phyloP scores from a whole-genome alignment of 1,140 invertebrate species.

The Zaprionus taronus region DNA sequence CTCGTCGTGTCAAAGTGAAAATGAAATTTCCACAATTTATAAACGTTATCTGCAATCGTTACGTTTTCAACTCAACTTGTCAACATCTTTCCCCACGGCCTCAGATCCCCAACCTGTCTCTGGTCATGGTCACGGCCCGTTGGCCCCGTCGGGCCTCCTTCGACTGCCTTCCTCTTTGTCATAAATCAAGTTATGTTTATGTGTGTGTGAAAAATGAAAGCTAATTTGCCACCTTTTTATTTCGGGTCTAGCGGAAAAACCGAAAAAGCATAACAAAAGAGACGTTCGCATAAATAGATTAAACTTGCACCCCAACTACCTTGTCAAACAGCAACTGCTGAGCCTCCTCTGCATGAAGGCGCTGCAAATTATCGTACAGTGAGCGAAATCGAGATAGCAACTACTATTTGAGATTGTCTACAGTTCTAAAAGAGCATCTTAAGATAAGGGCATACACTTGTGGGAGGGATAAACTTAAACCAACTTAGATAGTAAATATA shows the following conservation, averaged over 20 bases:
- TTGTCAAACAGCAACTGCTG: neutral
- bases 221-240: slow-evolving; percentile 76
- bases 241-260: slow-evolving; percentile 38
- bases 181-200: slow-evolving; percentile 81
- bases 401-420: neutral
- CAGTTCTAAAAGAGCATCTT: neutral
- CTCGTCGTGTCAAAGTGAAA: slow-evolving; percentile 44
- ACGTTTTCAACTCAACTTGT: slow-evolving; percentile 49
- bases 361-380: slow-evolving; percentile 37
- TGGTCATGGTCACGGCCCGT: slow-evolving; percentile 50
- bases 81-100: slow-evolving; percentile 32
- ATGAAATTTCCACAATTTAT: slow-evolving; percentile 82
- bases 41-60: slow-evolving; percentile 63
- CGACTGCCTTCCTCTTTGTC: slow-evolving; percentile 13
- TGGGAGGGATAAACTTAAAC: neutral
- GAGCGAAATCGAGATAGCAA: neutral
- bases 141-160: slow-evolving; percentile 1
- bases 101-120: slow-evolving; percentile 19
- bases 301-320: slow-evolving; percentile 7
- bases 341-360: neutral
- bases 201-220: slow-evolving; percentile 66
- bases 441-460: neutral
- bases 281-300: slow-evolving; percentile 58
- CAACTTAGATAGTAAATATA: neutral
- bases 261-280: slow-evolving; percentile 35